These are phyloP conservation scores for Xanthia icteritia DNA, from an alignment of 2,888 invertebrate genomes.

Conservation along the genomic window DNA sequence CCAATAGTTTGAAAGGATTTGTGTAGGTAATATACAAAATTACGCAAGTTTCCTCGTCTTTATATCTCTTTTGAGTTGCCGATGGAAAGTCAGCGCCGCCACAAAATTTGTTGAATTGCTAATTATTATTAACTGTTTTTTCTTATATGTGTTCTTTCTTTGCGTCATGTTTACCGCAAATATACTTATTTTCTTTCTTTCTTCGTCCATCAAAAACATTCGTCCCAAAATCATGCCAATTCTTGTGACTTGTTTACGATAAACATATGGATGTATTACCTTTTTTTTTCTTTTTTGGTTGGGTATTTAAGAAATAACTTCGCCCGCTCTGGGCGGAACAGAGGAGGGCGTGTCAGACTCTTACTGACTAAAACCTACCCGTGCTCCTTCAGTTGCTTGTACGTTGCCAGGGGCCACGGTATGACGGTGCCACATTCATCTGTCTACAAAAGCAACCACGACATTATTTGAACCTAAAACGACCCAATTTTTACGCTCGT, in stretches of 20 bases:
- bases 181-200: too few relatives aligned
- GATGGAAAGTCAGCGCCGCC: neutral
- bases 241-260: neutral
- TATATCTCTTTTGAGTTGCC: neutral
- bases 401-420: too few relatives aligned
- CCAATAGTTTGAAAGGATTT: neutral
- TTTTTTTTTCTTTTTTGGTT: too few relatives aligned
- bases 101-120: constrained; percentile 8
- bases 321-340: too few relatives aligned
- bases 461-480: constrained; percentile 27
- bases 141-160: too few relatives aligned
- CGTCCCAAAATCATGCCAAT: neutral
- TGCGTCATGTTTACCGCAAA: too few relatives aligned
- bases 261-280: neutral
- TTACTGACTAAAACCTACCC: too few relatives aligned
- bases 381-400: too few relatives aligned
- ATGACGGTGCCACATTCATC: too few relatives aligned
- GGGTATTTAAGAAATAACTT: too few relatives aligned
- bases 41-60: neutral
- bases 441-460: constrained; percentile 3
- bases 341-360: too few relatives aligned
- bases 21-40: neutral
- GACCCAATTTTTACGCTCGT: constrained; percentile 44
- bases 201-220: constrained; percentile 5
- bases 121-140: too few relatives aligned